Evolutionary conservation across 2,888 invertebrate genomes (phyloP).

Genomic region (Lasioglossum pauxillum): DNA sequence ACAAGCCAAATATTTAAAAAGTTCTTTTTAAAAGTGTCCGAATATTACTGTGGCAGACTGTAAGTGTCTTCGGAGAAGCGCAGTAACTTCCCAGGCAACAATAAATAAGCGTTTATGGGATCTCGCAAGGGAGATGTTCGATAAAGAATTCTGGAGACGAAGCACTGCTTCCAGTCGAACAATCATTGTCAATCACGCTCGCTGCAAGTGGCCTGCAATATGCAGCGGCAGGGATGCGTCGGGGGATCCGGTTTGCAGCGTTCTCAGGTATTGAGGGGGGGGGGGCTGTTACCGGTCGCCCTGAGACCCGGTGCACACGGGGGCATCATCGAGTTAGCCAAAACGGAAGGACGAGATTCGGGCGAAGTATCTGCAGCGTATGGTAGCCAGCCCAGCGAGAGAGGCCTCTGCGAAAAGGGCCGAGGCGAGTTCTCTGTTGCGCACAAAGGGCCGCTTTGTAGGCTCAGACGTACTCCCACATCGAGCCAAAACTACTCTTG

Average conservation of each 20-base stretch:
- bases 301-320: constrained; percentile 35
- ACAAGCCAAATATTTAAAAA: too few relatives aligned
- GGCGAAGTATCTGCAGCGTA: constrained; percentile 51
- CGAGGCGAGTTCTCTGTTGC: constrained; percentile 46
- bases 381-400: background rate
- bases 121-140: background rate
- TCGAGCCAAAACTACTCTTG: constrained; percentile 55
- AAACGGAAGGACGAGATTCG: constrained; percentile 58
- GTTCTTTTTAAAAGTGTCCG: too few relatives aligned
- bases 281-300: constrained; percentile 28
- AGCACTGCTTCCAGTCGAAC: background rate
- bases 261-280: constrained; percentile 14
- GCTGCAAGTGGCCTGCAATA: constrained; percentile 15
- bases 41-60: too few relatives aligned
- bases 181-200: constrained; percentile 15
- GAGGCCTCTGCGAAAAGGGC: constrained; percentile 44
- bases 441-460: constrained; percentile 63
- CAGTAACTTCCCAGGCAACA: background rate
- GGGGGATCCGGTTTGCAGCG: background rate
- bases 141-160: background rate
- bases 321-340: constrained; percentile 56
- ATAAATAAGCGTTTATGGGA: background rate
- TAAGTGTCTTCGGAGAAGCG: background rate
- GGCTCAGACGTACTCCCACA: constrained; percentile 56
- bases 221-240: constrained; percentile 7